A percentile compares a stretch with the other conserved stretches of the same genome.
Evolutionary conservation across 2,888 invertebrate species (phyloP).

Genomic region (Magallana nippona): DNA sequence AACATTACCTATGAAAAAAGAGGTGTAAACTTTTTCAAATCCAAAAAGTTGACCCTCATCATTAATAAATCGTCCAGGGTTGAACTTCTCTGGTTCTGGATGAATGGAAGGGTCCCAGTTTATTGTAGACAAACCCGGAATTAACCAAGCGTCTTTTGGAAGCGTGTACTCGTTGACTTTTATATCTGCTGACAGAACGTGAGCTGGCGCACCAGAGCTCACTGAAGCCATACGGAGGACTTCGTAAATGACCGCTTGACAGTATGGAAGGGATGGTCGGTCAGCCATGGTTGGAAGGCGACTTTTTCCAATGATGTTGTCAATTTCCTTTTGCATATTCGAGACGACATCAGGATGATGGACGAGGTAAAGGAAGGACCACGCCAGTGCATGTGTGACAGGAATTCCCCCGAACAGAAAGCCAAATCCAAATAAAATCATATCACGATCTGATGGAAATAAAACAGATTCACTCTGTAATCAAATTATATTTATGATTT

Average conservation of each 20-base stretch:
- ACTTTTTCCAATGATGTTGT: background rate
- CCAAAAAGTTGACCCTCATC: background rate
- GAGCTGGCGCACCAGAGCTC: background rate
- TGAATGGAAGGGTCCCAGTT: background rate
- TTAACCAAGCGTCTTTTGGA: slow-evolving; percentile 15
- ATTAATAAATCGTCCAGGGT: slow-evolving; percentile 5
- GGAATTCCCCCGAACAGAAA: background rate
- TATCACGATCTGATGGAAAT: background rate
- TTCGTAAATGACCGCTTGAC: background rate
- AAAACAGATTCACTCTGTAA: background rate
- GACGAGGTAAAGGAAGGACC: background rate
- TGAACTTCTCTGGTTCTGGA: background rate
- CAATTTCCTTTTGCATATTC: background rate
- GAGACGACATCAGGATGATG: background rate
- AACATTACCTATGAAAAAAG: background rate
- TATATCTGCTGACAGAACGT: background rate
- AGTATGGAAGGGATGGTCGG: background rate
- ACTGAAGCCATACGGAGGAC: background rate
- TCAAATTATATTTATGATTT: too few species aligned
- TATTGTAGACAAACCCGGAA: background rate
- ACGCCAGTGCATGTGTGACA: background rate
- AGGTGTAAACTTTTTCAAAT: background rate
- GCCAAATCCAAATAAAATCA: background rate
- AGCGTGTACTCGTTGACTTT: background rate
- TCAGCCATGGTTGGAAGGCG: background rate